These are phyloP conservation scores for Drosophila pectinifera DNA, from an alignment of 1,140 invertebrate species.

Conservation along the genomic window DNA sequence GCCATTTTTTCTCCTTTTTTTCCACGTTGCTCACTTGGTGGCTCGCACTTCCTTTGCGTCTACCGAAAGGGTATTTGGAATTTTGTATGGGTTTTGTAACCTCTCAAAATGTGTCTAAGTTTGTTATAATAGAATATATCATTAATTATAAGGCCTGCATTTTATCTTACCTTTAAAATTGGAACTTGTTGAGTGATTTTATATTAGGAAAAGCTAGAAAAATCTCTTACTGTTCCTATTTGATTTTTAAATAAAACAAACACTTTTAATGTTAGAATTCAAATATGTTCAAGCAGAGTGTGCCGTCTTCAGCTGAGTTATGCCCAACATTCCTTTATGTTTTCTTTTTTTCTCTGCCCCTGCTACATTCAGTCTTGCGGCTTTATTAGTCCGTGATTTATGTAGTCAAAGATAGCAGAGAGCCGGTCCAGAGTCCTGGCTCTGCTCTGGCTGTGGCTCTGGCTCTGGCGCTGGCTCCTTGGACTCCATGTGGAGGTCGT, in stretches of 20 bases:
- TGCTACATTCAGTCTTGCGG: constrained; percentile 75
- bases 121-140: no score
- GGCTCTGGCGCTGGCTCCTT: constrained; percentile 2
- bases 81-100: neutral
- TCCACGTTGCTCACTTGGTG: constrained; percentile 50
- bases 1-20: constrained; percentile 69
- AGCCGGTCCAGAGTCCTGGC: constrained; percentile 46
- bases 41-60: constrained; percentile 20
- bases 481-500: constrained; percentile 57
- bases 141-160: no score
- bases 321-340: constrained; percentile 11
- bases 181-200: no score
- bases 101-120: no score
- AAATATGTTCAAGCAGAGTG: constrained; percentile 2
- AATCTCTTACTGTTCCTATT: neutral
- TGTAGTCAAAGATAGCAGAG: constrained; percentile 80
- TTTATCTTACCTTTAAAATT: neutral
- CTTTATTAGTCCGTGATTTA: constrained; percentile 84
- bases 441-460: neutral
- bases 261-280: no score
- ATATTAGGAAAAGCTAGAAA: no score
- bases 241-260: neutral
- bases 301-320: neutral
- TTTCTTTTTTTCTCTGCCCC: constrained; percentile 35
- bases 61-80: neutral